Conservation (phyloP, 2,113 vertebrate species). For the Gobio gobio region DNA sequence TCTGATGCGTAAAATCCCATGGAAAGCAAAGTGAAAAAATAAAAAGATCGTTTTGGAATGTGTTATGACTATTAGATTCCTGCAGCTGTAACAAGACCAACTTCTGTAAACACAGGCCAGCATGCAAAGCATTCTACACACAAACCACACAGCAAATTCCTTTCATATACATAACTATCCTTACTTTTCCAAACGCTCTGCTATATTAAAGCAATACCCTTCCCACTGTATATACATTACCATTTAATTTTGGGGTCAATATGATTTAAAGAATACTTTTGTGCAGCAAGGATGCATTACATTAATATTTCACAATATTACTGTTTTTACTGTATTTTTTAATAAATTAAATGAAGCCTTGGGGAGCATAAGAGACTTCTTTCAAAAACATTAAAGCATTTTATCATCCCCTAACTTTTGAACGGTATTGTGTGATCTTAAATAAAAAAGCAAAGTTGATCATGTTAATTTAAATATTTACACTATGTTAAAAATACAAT, state of each 20-base stretch:
- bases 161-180: conserved; percentile 23
- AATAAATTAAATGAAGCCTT: neutral
- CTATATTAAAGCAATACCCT: conserved; percentile 5
- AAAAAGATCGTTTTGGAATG: neutral
- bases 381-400: neutral
- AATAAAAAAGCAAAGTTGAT: neutral
- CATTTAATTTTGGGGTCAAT: neutral
- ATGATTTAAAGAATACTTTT: neutral
- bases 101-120: neutral
- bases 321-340: neutral
- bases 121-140: neutral
- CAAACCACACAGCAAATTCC: conserved; percentile 14
- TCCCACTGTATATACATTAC: neutral
- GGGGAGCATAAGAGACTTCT: neutral
- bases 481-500: neutral
- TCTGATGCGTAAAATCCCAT: neutral
- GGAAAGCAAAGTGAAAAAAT: neutral
- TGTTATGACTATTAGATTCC: neutral
- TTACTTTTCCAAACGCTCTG: conserved; percentile 33
- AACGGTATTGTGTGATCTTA: neutral
- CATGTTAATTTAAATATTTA: neutral
- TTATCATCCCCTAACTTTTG: neutral
- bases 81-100: neutral
- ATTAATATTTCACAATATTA: neutral
- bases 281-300: neutral